Base-by-base conservation (phyloP, 2,113 vertebrate genomes). In the Microcebus lehilahytsara region DNA sequence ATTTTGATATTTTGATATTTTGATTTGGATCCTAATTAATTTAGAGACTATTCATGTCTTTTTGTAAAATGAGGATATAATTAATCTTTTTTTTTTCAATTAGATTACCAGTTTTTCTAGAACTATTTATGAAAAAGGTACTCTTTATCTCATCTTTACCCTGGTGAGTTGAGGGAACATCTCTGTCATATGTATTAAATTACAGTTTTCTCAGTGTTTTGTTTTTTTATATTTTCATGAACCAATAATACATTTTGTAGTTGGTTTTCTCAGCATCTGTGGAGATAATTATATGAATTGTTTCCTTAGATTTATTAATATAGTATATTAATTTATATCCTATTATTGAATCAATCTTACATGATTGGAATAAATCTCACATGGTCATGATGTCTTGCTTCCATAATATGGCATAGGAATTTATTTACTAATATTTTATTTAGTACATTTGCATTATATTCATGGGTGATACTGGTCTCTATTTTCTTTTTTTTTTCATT, bases 11-110 rank as follows among this genome's bases (percentile, higher is more conserved):
- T 42, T 42, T 42, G 42, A 42, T 5, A 42, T 42, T 42, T 42
- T 42, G 42, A 42, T 42, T 40, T 80, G 62, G 34, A 40, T 85
- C 46, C 37, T 14, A 80, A 95, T 80, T 34, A 34, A 69, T 72
- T 86, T 92, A 51, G 37, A 71, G 13, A 91, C 62, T 71, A 85
- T 90, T 89, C 27, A 64, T 88, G 69, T 58, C 32, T 95, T 89
- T 64, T 49, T 12, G 1, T 74, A 72, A 96, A 46, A 72, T 66
- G 40, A 69, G 6, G 34, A 53, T 64, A 71, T 34, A 32, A 83
- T 66, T 74, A 51, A 62, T 46, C 30, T 49, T 69, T 77, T 91
- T 66, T n/a, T 71, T 53, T 71, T 27, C 0, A 67, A 72, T n/a
- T 62, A 42, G 51, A 30, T 86, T 92, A n/a, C 27, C 14, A 58